Percentiles rank a stretch among this genome's conserved stretches.
These are phyloP conservation scores for Zaprionus africanus DNA, from an alignment of 1,140 invertebrate genomes.

Conservation along the genomic window DNA sequence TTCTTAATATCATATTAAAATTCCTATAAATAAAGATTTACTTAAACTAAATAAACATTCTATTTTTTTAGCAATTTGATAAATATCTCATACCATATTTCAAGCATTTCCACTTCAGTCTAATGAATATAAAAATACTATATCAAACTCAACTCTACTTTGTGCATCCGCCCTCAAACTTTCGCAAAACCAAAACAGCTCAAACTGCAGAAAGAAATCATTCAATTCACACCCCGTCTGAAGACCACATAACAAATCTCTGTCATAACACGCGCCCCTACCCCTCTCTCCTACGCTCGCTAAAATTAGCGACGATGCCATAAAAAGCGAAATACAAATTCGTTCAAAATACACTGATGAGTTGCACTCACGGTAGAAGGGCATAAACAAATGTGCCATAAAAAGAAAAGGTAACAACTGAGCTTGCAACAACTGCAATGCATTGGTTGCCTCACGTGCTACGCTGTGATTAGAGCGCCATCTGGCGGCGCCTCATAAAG, in stretches of 20 bases:
- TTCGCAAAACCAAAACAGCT: neutral
- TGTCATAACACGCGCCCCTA: neutral
- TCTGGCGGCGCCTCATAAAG: constrained; percentile 19
- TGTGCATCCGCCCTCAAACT: neutral
- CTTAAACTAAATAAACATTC: no score
- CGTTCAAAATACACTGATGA: constrained; percentile 15
- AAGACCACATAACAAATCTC: neutral
- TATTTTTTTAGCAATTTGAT: no score
- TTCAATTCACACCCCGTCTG: neutral
- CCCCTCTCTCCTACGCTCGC: neutral
- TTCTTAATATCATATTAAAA: no score
- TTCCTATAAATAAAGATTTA: fast-evolving
- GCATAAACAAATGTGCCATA: constrained; percentile 12
- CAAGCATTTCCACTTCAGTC: no score
- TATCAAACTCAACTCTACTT: no score
- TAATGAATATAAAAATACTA: no score
- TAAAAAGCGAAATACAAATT: constrained; percentile 28
- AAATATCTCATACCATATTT: no score
- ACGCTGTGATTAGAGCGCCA: constrained; percentile 28
- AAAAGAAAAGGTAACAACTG: neutral
- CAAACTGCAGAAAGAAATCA: neutral
- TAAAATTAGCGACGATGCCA: constrained; percentile 34
- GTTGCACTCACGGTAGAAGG: constrained; percentile 29
- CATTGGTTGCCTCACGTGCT: constrained; percentile 21
- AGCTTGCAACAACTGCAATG: constrained; percentile 6